Evolutionary conservation across 2,888 invertebrate genomes (phyloP), one percentile per base, ranked within the genome.

Genomic region (Hipparchia semele): DNA sequence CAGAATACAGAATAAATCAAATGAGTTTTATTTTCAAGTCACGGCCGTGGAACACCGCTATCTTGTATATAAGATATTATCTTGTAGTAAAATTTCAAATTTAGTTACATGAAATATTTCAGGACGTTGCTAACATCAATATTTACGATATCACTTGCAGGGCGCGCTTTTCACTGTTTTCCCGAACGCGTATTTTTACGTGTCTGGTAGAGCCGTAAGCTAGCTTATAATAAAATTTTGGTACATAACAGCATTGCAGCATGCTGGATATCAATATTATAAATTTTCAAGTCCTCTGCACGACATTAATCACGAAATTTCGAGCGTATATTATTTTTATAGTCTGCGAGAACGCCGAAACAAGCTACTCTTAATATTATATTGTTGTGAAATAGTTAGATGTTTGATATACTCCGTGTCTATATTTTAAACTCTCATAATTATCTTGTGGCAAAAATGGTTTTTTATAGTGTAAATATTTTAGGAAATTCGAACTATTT

Each of bases 21-120:
- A 1, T 6, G 46, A 46, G 75, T 75, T 75, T 78, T 78, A 78
- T 75, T 74, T 76, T 73, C 56, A 45, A 56, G 68, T 49, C 58
- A 10, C 33, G 12, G n/a, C n/a, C 33, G 56, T 39, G 53, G 39
- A 58, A 68, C 68, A 49, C 46, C 9, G 5, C 56, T 68, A 58
- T 45, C 9, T 49, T 59, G 39, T 59, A 23, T 39, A 39, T 39
- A 39, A 39, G 2, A 39, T 39, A 39, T 39, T 39, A 39, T 39
- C 39, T 39, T 39, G 39, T 59, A 8, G 59, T 46, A 10, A 49
- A 68, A 68, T 49, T 58, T 68, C 46, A 68, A 49, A 59, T 59
- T 49, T 54, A 56, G 56, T 64, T 64, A 49, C 39, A 65, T 66
- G 69, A 69, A 68, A 51, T 61, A 54, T 62, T 10, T 64, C 39